Percentiles rank a stretch among this genome's conserved stretches.
Evolutionary conservation across 2,797 vertebrate species (phyloP).

Genomic region (Tragelaphus eurycerus): DNA sequence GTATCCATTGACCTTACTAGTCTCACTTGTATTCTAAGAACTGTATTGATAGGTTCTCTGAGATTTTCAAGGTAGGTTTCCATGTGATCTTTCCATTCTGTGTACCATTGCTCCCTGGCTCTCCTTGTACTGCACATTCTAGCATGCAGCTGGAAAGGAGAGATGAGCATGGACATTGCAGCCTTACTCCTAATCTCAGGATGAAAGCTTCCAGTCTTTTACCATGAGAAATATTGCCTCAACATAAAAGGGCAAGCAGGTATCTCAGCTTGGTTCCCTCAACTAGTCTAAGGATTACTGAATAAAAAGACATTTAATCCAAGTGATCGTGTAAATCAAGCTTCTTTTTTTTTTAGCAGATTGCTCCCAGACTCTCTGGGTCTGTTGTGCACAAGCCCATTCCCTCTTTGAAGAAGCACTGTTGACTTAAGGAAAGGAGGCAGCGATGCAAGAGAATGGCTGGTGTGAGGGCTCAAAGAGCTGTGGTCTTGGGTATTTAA

Average conservation of each 20-base stretch:
- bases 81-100: not conserved
- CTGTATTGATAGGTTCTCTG: not conserved
- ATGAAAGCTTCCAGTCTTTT: not conserved
- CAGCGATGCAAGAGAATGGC: slow-evolving; percentile 76
- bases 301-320: slow-evolving; percentile 56
- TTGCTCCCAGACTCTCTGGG: slow-evolving; percentile 92
- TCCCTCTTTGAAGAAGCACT: slow-evolving; percentile 86
- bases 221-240: not conserved
- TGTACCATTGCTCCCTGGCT: not conserved
- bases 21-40: not conserved
- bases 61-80: not conserved
- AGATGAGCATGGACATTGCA: rapidly evolving
- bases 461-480: slow-evolving; percentile 70
- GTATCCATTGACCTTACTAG: not conserved
- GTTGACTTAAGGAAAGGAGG: slow-evolving; percentile 87
- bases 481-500: slow-evolving; percentile 51
- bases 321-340: slow-evolving; percentile 62
- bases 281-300: not conserved
- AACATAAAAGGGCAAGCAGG: rapidly evolving
- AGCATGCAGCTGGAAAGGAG: no score
- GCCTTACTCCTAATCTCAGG: not conserved
- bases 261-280: not conserved
- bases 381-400: slow-evolving; percentile 89
- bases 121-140: rapidly evolving
- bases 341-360: slow-evolving; percentile 79